These are phyloP conservation scores for Pteronotus mesoamericanus DNA, from an alignment of 2,797 vertebrate species.

Conservation along the genomic window DNA sequence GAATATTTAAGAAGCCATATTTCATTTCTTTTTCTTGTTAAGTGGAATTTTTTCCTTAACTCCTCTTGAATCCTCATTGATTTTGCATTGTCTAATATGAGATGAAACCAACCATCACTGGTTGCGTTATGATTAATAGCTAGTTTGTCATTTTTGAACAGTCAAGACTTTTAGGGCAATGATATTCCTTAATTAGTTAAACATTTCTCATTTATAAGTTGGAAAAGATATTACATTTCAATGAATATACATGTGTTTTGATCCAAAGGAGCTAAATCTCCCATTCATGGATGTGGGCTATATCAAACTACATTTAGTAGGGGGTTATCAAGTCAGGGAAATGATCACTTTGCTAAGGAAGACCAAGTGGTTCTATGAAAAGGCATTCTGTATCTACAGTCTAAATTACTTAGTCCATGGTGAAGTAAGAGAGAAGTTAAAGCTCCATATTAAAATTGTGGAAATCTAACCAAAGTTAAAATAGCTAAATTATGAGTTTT, in stretches of 20 bases:
- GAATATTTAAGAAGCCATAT: constrained; percentile 23
- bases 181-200: constrained; percentile 64
- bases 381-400: background rate
- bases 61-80: constrained; percentile 37
- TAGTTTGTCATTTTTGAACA: constrained; percentile 62
- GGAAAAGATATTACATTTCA: constrained; percentile 45
- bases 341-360: constrained; percentile 15
- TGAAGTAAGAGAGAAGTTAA: background rate
- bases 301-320: constrained; percentile 40
- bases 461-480: background rate
- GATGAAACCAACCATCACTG: constrained; percentile 65
- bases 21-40: constrained; percentile 43
- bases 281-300: background rate
- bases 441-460: background rate
- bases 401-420: background rate
- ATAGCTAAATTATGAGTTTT: background rate
- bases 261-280: constrained; percentile 43
- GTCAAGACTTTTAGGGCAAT: constrained; percentile 55
- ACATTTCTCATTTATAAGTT: constrained; percentile 61
- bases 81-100: constrained; percentile 57
- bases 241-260: constrained; percentile 60
- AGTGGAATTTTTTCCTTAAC: constrained; percentile 55
- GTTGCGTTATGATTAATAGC: constrained; percentile 62
- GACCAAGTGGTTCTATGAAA: background rate
- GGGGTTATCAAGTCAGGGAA: constrained; percentile 7